Percentiles rank a stretch among this genome's conserved stretches.
phyloP scores from a whole-genome alignment of 2,113 vertebrate species.

The Diphyllodes magnificus region DNA sequence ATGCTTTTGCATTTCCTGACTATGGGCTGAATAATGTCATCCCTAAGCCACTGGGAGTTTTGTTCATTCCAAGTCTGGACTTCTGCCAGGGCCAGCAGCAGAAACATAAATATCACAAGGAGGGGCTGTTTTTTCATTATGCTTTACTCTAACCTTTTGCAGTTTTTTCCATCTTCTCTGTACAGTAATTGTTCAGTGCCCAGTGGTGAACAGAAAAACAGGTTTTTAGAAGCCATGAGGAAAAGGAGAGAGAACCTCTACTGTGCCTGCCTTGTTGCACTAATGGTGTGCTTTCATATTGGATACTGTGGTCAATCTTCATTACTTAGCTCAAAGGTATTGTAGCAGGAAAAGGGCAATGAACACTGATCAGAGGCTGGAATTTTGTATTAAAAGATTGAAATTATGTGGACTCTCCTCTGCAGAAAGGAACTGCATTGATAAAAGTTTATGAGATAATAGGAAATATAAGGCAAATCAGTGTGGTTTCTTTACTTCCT shows the following conservation, averaged over 20 bases:
- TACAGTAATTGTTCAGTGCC: constrained; percentile 5
- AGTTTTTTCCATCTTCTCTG: constrained; percentile 39
- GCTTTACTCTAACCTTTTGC: constrained; percentile 44
- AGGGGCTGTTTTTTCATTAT: constrained; percentile 32
- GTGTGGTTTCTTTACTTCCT: neutral
- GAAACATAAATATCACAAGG: constrained; percentile 60
- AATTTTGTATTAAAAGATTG: neutral
- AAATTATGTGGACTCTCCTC: neutral
- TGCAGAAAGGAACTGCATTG: neutral
- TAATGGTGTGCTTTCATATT: constrained; percentile 19
- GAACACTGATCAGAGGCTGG: neutral
- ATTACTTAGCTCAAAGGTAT: neutral
- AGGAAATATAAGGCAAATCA: neutral
- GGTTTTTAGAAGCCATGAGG: neutral
- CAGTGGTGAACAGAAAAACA: neutral
- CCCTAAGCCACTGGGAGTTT: constrained; percentile 14
- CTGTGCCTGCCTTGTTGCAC: neutral
- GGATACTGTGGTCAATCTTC: constrained; percentile 6
- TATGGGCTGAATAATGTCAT: neutral
- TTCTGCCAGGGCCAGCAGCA: constrained; percentile 40
- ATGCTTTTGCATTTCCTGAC: constrained; percentile 50
- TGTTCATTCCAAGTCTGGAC: constrained; percentile 30
- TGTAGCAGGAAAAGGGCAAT: neutral
- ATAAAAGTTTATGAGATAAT: neutral
- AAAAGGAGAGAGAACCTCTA: neutral